These are phyloP conservation scores for Zaprionus davidi DNA, from an alignment of 1,140 invertebrate species.

Conservation along the genomic window DNA sequence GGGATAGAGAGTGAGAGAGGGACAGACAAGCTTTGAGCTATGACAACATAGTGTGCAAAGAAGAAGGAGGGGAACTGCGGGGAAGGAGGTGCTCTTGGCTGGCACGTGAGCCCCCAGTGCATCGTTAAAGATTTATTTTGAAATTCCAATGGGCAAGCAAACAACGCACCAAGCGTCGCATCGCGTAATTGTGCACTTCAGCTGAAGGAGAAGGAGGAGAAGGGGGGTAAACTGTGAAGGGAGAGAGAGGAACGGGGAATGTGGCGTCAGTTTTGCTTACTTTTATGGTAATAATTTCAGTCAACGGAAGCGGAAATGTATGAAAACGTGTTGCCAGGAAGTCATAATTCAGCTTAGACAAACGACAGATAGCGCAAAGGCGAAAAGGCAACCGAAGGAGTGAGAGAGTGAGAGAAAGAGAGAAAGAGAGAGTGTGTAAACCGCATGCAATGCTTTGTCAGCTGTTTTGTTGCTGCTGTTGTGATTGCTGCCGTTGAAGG, in stretches of 20 bases:
- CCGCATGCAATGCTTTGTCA: constrained; percentile 43
- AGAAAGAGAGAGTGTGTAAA: background rate
- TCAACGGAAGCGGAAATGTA: constrained; percentile 79
- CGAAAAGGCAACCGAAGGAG: background rate
- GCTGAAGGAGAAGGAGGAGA: background rate
- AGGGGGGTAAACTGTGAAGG: background rate
- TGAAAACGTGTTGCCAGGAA: constrained; percentile 79
- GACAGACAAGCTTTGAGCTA: constrained; percentile 16
- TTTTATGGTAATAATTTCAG: constrained; percentile 80
- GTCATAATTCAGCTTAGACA: constrained; percentile 81
- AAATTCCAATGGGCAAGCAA: constrained; percentile 56
- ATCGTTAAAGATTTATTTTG: constrained; percentile 78
- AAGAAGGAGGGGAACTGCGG: background rate
- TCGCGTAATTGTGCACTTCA: constrained; percentile 66
- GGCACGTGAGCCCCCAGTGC: constrained; percentile 57
- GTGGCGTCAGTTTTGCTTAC: constrained; percentile 61
- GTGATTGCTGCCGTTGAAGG: constrained; percentile 49
- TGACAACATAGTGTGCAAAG: constrained; percentile 15
- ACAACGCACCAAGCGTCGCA: constrained; percentile 36
- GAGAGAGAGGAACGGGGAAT: background rate
- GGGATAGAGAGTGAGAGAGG: background rate
- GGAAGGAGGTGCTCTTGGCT: constrained; percentile 9
- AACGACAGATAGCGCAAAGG: constrained; percentile 53
- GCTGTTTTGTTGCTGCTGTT: constrained; percentile 36
- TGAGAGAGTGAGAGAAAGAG: too few species aligned